phyloP scores from a whole-genome alignment of 2,797 vertebrate genomes.

The Propithecus perrieri region DNA sequence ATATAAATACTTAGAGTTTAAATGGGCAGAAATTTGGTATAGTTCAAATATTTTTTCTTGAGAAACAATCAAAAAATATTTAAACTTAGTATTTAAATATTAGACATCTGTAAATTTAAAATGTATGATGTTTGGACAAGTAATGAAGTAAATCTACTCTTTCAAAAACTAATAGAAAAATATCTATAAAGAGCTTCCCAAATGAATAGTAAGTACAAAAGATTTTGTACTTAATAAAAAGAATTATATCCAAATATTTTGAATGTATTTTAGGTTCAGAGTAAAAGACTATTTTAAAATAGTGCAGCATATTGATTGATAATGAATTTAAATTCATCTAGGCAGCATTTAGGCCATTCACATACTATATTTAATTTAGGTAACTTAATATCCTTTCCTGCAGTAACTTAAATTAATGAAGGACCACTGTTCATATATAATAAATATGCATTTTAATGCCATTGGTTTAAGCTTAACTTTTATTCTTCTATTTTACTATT shows the following conservation, averaged over 20 bases:
- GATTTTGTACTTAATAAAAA: not conserved
- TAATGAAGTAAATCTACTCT: conserved; percentile 13
- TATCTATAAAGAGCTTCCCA: not conserved
- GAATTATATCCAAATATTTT: not conserved
- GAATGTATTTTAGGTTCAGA: conserved; percentile 10
- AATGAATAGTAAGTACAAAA: not conserved
- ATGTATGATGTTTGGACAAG: not conserved
- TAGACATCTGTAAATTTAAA: not conserved
- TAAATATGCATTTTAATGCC: not conserved
- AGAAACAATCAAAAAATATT: not conserved
- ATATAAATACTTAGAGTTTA: conserved; percentile 8
- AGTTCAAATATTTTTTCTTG: conserved; percentile 17
- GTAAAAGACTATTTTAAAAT: not conserved
- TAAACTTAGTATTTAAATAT: not conserved
- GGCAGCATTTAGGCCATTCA: not conserved
- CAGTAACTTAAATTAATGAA: not conserved
- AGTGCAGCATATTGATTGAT: not conserved
- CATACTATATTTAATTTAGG: not conserved
- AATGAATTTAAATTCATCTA: conserved; percentile 33
- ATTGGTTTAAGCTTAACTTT: not conserved
- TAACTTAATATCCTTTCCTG: not conserved
- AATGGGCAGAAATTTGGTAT: not conserved
- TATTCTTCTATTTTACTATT: not conserved
- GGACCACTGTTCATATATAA: not conserved
- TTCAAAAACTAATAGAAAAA: conserved; percentile 4